Base-by-base conservation (phyloP, 1,140 invertebrate species). In the Neoseiulus cucumeris region DNA sequence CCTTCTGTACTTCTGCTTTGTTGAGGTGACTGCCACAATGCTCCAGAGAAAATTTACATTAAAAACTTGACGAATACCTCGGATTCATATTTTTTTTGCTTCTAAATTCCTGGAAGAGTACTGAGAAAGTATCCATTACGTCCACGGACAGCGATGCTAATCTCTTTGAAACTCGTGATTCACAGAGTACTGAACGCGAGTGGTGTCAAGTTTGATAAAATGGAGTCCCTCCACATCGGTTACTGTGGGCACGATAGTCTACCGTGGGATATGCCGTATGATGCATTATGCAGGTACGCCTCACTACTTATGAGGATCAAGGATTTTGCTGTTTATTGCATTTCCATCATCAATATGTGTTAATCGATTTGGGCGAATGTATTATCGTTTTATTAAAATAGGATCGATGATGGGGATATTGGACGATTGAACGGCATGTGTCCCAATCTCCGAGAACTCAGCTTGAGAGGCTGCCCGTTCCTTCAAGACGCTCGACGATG, bases 171-270 rank as follows among this genome's bases (percentile, higher is more conserved):
- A 9, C 4, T 39, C 33, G 4, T 39, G 33, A 39, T 9, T 4
- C 4, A 4, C 33, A 39, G 33, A 9, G 33, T 39, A 9, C 22
- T 59, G 33, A 29, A 33, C 22, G 51, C 51, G 33, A 25, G 51
- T 20, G 51, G 51, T 5, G 51, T 33, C 1, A 33, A 29, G 14
- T 59, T 59, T 20, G 25, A 25, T 12, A 33, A 25, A 14, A 25
- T 59, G 14, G 25, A 33, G 14, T 17, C 51, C 14, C 51, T 59
- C 2, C 22, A 59, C 22, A 59, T 59, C 25, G 51, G 51, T 9
- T 59, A 59, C 33, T 59, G 51, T 20, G 51, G 51, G 5, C 51
- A 59, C 33, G 51, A 59, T 9, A 59, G 51, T 59, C 22, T 59
- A 1, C 51, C 51, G 9, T 59, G 51, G 51, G 51, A 59, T 33